A percentile compares a stretch with the other conserved stretches of the same genome.
These are phyloP conservation scores for Endotricha flammealis DNA, from an alignment of 2,888 invertebrate genomes.

Conservation along the genomic window DNA sequence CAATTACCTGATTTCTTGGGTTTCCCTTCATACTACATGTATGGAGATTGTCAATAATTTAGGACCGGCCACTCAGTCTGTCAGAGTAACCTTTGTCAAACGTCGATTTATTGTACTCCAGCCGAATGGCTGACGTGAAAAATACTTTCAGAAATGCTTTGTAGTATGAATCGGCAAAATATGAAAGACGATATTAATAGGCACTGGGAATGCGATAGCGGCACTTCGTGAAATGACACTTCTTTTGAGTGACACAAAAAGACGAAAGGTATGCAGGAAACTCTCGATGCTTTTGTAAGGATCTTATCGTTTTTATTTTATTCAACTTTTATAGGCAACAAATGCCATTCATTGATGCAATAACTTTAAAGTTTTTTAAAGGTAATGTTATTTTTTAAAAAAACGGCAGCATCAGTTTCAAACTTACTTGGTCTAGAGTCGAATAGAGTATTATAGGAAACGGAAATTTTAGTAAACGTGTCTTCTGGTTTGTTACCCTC, in stretches of 20 bases:
- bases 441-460: no score
- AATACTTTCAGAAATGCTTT: background rate
- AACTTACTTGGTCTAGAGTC: no score
- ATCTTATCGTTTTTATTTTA: no score
- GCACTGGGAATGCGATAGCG: background rate
- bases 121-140: conserved; percentile 1
- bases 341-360: no score
- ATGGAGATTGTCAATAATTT: conserved; percentile 33
- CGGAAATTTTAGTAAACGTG: no score
- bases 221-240: background rate
- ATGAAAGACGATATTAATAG: background rate
- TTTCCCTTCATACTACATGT: conserved; percentile 13
- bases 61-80: conserved; percentile 19
- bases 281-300: no score
- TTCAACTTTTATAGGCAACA: no score
- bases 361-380: no score
- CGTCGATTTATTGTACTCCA: conserved; percentile 28
- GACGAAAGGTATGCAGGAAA: background rate
- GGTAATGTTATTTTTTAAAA: no score
- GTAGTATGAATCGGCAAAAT: background rate
- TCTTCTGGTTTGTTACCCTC: no score
- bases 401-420: no score
- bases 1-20: conserved; percentile 2
- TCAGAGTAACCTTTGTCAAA: conserved; percentile 38
- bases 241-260: background rate